Evolutionary conservation across 2,113 vertebrate species (phyloP).

Genomic region (Pluvianellus socialis): DNA sequence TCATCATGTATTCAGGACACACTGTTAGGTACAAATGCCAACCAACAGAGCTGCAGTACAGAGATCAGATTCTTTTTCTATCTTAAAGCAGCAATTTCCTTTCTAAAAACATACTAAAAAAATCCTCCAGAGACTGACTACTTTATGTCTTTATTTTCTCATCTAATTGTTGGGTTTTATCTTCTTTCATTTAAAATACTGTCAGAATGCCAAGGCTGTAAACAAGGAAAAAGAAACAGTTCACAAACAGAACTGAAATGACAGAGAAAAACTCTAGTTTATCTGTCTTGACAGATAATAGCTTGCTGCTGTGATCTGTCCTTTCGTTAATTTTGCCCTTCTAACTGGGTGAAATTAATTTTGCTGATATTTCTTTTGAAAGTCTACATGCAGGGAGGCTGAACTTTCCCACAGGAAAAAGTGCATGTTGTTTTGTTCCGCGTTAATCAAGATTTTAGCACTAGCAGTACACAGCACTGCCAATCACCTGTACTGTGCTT

Average conservation of each 20-base stretch:
- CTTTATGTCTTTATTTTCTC: background rate
- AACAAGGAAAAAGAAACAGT: background rate
- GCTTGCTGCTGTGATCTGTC: constrained; percentile 36
- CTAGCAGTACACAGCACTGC: background rate
- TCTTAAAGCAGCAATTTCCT: background rate
- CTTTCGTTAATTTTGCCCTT: constrained; percentile 44
- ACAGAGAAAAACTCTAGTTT: background rate
- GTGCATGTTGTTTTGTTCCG: constrained; percentile 50
- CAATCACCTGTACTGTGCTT: constrained; percentile 32
- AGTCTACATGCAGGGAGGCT: constrained; percentile 62
- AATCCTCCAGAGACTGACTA: background rate
- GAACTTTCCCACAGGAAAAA: constrained; percentile 77
- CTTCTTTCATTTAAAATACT: background rate
- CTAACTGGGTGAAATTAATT: constrained; percentile 35
- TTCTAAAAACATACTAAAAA: background rate
- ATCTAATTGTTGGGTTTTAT: background rate
- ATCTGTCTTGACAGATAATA: constrained; percentile 46
- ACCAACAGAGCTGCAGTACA: background rate
- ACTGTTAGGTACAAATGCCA: constrained; percentile 72
- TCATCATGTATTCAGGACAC: constrained; percentile 75
- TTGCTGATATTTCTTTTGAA: constrained; percentile 46
- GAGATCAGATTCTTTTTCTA: background rate
- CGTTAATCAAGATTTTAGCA: constrained; percentile 58
- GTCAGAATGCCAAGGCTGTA: background rate
- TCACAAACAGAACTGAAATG: background rate